Evolutionary conservation across 2,888 invertebrate species (phyloP), one percentile per base, ranked within the genome.

Genomic region (Drosophila subsilvestris): DNA sequence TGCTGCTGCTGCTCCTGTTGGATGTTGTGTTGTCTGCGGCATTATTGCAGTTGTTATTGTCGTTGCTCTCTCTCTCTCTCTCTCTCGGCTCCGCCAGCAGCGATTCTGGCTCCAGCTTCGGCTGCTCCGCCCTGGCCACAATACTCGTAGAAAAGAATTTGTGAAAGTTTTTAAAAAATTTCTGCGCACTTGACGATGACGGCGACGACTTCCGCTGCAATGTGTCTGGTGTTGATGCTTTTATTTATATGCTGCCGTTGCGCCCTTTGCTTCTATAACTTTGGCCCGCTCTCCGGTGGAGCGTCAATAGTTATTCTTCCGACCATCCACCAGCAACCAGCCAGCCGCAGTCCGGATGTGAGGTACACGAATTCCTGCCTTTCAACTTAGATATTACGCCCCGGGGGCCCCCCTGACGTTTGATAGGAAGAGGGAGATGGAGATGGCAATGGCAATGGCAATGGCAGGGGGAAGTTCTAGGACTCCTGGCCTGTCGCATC

Each of bases 201-300:
- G 84, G 61, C 81, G 76, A 86, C 88, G 80, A 85, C 83, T 86
- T 87, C 78, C 84, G 80, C 73, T 77, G 84, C 86, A 74, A 69
- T 78, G 78, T 79, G 87, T 83, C 82, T 86, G 86, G 74, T 78
- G 88, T 82, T 87, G 86, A 87, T 87, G 88, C 80, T 69, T 79
- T 82, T 75, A 85, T 87, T 79, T 86, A 78, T 76, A 56, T 63
- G 48, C 22, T 50, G 53, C 49, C 53, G 43, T 17, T 47, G 50
- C 62, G 71, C 69, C 55, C 32, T 18, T 14, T 18, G 42, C 50
- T 53, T 65, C 69, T 84, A 74, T 74, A 86, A 83, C 80, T 80
- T 74, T 78, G 71, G 59, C 74, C 69, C 75, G 69, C 74, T 74
- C 82, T 79, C 75, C 78, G 71, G 66, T 65, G 76, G 71, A 80